Base-by-base conservation (phyloP, 2,797 vertebrate genomes). In the Schizopygopsis pylzovi region DNA sequence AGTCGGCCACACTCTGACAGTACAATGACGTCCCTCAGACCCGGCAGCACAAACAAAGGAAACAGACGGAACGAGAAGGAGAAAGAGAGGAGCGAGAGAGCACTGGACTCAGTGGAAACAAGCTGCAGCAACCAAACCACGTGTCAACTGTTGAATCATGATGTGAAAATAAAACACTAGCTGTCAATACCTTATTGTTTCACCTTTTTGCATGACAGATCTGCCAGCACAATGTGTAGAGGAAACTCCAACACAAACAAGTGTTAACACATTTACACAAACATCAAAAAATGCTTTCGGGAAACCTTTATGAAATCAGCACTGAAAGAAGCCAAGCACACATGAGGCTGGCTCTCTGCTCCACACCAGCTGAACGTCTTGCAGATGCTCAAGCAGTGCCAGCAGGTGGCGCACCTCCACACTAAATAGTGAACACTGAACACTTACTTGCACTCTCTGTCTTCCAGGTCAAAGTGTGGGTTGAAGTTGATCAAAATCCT, bases 401-500 rank as follows among this genome's bases (percentile, higher is more conserved):
- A 85, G 94, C 92, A 95, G 95, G 95, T 93, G 95, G 95, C 94
- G 94, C 93, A 91, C 90, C 92, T 93, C 93, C 90, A 93, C 88
- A 90, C 79, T 81, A 90, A 93, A 93, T 77, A 43, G 92, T 86
- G 81, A 91, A 89, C 13, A 81, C 15, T 11, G 7, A 52, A 41
- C 88, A 97, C 98, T 96, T 92, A 99, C 98, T 99, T 99, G 98
- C 98, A 99, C 89, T 99, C 98, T 90, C 98, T 94, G 92, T 99
- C 98, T 93, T 99, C 98, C 93, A 99, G 95, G 92, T 99, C 98
- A 88, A 99, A 99, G 94, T 99, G 98, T 37, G 98, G 98, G 92
- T 99, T 99, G 95, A 99, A 99, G 95, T 99, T 99, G 95, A 99
- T 99, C 94, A 99, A 96, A 93, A 99, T 99, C 93, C 97, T 93